Conservation (phyloP, 2,888 invertebrate species). For the Ophraella communa region DNA sequence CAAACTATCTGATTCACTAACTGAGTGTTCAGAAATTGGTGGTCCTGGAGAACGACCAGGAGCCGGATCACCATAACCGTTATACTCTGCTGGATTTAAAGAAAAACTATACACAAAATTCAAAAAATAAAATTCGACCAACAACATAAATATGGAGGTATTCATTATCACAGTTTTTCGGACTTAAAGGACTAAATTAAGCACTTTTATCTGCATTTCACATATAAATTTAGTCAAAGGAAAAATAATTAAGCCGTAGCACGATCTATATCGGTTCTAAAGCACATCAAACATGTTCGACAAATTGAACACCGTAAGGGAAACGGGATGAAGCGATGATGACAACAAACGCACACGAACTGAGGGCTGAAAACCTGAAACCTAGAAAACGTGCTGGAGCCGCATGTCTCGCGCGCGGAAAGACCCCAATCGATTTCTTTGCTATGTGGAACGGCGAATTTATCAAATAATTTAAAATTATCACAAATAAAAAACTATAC, state of each 20-base stretch:
- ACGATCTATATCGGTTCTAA: slow-evolving; percentile 2
- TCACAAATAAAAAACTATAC: background rate
- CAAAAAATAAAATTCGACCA: slow-evolving; percentile 16
- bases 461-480: slow-evolving; percentile 40
- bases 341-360: slow-evolving; percentile 51
- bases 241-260: slow-evolving; percentile 26
- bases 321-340: slow-evolving; percentile 47
- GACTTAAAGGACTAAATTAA: slow-evolving; percentile 4
- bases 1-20: slow-evolving; percentile 14
- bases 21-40: slow-evolving; percentile 51
- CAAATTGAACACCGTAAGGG: slow-evolving; percentile 35
- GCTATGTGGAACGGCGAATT: slow-evolving; percentile 46
- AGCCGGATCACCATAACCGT: slow-evolving; percentile 66
- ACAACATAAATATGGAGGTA: slow-evolving; percentile 15
- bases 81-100: slow-evolving; percentile 16
- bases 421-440: slow-evolving; percentile 50
- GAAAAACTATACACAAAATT: slow-evolving; percentile 15
- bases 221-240: slow-evolving; percentile 28
- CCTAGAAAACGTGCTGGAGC: slow-evolving; percentile 38
- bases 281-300: slow-evolving; percentile 23
- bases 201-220: slow-evolving; percentile 22
- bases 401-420: slow-evolving; percentile 40
- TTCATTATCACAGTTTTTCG: slow-evolving; percentile 23
- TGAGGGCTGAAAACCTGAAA: slow-evolving; percentile 41
- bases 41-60: slow-evolving; percentile 73